Conservation (phyloP, 2,888 invertebrate species). For the Helobdella robusta region DNA sequence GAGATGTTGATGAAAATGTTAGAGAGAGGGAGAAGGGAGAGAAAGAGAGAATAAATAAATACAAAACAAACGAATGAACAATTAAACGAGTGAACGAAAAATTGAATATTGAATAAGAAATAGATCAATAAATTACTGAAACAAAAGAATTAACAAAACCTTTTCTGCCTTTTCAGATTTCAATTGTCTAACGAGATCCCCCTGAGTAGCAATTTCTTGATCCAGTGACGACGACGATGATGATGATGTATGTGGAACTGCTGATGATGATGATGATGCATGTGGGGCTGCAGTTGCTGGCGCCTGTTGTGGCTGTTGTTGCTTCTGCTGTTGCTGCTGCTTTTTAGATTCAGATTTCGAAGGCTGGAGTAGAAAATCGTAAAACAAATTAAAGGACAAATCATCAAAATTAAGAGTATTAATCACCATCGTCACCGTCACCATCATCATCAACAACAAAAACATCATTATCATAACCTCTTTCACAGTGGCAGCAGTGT, state of each 20-base stretch:
- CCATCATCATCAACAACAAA: not conserved
- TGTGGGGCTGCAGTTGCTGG: not conserved
- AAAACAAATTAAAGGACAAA: too few species aligned
- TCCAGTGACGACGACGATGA: not conserved
- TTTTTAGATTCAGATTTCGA: too few species aligned
- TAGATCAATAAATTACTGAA: too few species aligned
- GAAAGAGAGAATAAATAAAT: not conserved
- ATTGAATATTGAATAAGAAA: too few species aligned
- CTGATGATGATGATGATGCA: too few species aligned
- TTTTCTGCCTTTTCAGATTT: slow-evolving; percentile 53
- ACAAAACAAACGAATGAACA: not conserved
- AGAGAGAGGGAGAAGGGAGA: not conserved
- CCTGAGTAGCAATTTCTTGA: slow-evolving; percentile 57
- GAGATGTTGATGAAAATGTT: not conserved
- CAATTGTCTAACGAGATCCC: slow-evolving; percentile 62
- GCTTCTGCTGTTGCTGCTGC: slow-evolving; percentile 13
- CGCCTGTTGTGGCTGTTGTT: not conserved
- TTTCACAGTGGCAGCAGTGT: too few species aligned
- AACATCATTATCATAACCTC: too few species aligned
- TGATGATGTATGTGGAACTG: not conserved
- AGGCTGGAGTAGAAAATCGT: too few species aligned
- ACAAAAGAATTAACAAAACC: too few species aligned
- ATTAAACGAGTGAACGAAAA: too few species aligned
- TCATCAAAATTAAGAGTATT: too few species aligned
- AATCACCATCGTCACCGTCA: not conserved